phyloP scores from a whole-genome alignment of 1,140 invertebrate species.

The Meloidogyne exigua region DNA sequence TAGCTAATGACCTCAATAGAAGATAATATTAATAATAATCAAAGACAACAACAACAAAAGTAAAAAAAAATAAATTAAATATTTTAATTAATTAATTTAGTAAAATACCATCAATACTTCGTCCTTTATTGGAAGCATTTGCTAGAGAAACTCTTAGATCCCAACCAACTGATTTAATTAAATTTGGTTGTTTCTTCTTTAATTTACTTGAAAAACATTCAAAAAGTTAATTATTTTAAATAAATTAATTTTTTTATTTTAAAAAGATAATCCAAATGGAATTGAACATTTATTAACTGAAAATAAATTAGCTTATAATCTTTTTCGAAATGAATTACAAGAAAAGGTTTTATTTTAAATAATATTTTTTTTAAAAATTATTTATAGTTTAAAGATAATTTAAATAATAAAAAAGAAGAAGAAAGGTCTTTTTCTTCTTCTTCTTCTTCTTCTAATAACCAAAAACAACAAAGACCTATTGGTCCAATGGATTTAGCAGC shows the following conservation, averaged over 20 bases:
- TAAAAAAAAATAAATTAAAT: neutral
- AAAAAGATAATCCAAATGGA: constrained; percentile 15
- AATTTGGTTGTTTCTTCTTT: constrained; percentile 46
- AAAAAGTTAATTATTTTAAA: constrained; percentile 31
- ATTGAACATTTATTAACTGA: constrained; percentile 30
- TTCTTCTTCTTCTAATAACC: neutral
- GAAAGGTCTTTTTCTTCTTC: too few species aligned
- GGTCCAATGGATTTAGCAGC: constrained; percentile 55
- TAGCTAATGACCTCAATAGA: neutral
- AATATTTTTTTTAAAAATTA: constrained; percentile 5
- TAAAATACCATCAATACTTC: constrained; percentile 43
- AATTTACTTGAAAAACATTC: constrained; percentile 34
- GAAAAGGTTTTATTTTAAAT: constrained; percentile 29
- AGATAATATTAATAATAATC: neutral
- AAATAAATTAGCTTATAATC: constrained; percentile 37
- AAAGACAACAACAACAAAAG: neutral
- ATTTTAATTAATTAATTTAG: neutral
- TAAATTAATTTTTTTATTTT: constrained; percentile 3
- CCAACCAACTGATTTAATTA: constrained; percentile 41
- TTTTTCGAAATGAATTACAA: constrained; percentile 44
- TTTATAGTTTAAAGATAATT: neutral
- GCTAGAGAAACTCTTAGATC: constrained; percentile 46
- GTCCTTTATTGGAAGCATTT: constrained; percentile 49
- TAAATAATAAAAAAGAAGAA: too few species aligned
- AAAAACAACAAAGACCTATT: constrained; percentile 10